Percentiles rank a stretch among this genome's conserved stretches.
These are phyloP conservation scores for Phallusia fumigata DNA, from an alignment of 23 tunicate genomes.

Conservation along the genomic window DNA sequence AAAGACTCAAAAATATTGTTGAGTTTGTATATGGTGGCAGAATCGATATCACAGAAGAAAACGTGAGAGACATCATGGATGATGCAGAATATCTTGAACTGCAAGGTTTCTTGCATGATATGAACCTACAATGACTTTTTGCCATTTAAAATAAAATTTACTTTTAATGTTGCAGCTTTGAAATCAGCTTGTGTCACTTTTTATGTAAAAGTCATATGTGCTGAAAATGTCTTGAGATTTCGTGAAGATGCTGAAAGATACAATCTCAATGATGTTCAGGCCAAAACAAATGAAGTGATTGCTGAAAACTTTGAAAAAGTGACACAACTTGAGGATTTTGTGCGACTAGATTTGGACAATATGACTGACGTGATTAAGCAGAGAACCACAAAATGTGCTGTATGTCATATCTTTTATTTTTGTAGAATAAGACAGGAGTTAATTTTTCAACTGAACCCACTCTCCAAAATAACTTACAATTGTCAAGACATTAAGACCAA, in stretches of 20 bases:
- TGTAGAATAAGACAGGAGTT: too few relatives aligned
- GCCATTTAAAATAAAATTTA: too few relatives aligned
- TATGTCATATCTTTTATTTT: too few relatives aligned
- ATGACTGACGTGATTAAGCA: neutral
- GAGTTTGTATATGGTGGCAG: neutral
- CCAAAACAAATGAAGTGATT: neutral
- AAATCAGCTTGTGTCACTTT: neutral
- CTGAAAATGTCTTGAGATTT: neutral
- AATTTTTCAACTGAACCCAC: too few relatives aligned
- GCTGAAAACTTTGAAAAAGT: neutral
- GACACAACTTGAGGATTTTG: neutral
- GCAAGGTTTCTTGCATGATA: neutral
- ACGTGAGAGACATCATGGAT: neutral
- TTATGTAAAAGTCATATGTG: neutral
- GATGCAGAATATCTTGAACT: slow-evolving; percentile 1
- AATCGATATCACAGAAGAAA: neutral
- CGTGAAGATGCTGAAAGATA: neutral
- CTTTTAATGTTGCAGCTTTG: neutral
- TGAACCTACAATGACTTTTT: too few relatives aligned
- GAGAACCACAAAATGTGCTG: neutral
- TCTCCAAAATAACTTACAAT: too few relatives aligned
- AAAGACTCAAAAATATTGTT: neutral
- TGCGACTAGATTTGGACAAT: neutral
- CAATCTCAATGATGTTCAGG: neutral
- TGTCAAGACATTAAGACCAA: too few relatives aligned